phyloP scores from a whole-genome alignment of 1,140 invertebrate genomes.

The Patella vulgata region DNA sequence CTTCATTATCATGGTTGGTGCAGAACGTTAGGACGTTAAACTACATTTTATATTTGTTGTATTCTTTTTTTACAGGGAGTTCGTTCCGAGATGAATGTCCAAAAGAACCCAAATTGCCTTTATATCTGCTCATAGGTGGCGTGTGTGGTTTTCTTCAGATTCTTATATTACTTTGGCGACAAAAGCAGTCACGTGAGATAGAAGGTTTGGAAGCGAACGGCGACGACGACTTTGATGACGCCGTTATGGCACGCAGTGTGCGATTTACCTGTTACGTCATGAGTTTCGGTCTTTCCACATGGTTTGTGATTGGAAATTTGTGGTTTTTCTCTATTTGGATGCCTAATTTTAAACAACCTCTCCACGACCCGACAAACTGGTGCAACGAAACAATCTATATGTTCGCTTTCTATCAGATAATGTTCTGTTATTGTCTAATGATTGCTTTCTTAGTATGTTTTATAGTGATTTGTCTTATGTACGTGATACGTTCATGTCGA shows the following conservation, averaged over 20 bases:
- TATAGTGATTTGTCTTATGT: conserved; percentile 17
- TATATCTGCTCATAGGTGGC: conserved; percentile 61
- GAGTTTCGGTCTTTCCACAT: conserved; percentile 65
- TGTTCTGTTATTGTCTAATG: conserved; percentile 49
- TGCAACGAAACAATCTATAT: conserved; percentile 57
- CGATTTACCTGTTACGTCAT: conserved; percentile 39
- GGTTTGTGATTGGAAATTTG: conserved; percentile 70
- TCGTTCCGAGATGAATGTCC: conserved; percentile 59
- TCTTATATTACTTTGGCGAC: conserved; percentile 40
- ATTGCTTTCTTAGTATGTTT: conserved; percentile 20
- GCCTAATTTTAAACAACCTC: conserved; percentile 66
- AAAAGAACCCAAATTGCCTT: conserved; percentile 56
- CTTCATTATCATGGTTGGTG: too few species aligned
- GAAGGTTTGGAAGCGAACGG: conserved; percentile 20
- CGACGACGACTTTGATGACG: conserved; percentile 29
- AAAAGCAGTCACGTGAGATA: conserved; percentile 31
- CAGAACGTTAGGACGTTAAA: too few species aligned
- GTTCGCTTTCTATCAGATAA: conserved; percentile 72
- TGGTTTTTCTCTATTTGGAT: conserved; percentile 47
- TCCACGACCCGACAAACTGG: conserved; percentile 70
- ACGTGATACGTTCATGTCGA: too few species aligned
- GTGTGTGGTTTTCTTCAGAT: conserved; percentile 56
- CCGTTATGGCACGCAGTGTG: conserved; percentile 32
- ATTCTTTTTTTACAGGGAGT: conserved; percentile 30
- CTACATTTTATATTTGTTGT: too few species aligned